These are phyloP conservation scores for Mormyrus proboscirostris DNA, from an alignment of 2,797 vertebrate genomes.

Conservation along the genomic window DNA sequence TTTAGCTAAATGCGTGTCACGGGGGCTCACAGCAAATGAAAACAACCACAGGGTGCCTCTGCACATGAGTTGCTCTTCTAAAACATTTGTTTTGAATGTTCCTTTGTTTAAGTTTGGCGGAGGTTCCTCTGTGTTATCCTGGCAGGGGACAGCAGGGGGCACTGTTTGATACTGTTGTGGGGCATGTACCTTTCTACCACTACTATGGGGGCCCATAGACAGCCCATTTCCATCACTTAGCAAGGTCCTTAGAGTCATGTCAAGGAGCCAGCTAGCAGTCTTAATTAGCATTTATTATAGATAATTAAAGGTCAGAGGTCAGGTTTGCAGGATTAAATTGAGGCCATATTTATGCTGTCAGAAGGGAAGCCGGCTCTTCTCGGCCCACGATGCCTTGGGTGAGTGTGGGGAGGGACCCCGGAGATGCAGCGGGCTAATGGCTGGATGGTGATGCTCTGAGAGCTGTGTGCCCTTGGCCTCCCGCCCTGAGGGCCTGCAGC, in stretches of 20 bases:
- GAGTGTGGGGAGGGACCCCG: not conserved
- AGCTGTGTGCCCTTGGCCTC: not conserved
- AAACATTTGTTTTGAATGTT: not conserved
- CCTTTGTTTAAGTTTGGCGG: not conserved
- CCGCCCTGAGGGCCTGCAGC: not conserved
- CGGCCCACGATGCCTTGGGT: not conserved
- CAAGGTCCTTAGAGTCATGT: not conserved
- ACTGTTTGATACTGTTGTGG: not conserved
- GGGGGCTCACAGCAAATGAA: not conserved
- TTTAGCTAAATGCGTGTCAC: not conserved
- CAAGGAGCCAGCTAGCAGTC: not conserved
- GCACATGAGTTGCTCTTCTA: not conserved
- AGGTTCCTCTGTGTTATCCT: not conserved
- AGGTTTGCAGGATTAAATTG: not conserved
- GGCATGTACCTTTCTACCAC: not conserved
- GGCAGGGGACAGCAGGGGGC: not conserved
- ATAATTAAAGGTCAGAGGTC: not conserved
- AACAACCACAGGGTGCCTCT: not conserved
- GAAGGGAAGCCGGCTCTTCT: not conserved
- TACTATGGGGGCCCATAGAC: not conserved
- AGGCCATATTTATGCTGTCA: not conserved
- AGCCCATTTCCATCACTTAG: not conserved
- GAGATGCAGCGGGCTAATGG: not conserved
- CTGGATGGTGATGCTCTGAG: not conserved
- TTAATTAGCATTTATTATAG: not conserved